phyloP scores from a whole-genome alignment of 2,113 vertebrate genomes.

The Symphodus melops region DNA sequence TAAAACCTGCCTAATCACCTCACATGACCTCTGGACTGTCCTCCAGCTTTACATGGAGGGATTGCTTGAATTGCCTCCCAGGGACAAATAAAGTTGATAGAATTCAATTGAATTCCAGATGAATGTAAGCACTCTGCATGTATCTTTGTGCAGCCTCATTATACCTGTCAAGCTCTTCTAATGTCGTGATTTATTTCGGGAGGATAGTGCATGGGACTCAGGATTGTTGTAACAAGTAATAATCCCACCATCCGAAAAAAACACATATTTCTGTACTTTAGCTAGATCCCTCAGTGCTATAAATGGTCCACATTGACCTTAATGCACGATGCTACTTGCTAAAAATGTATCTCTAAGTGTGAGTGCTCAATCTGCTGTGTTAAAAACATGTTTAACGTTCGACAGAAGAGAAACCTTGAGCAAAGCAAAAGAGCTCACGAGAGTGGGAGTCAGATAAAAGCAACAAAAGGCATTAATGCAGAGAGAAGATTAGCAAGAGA shows the following conservation, averaged over 20 bases:
- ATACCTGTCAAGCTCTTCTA: no score
- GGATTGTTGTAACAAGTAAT: background rate
- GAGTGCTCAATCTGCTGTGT: slow-evolving; percentile 11
- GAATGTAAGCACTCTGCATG: no score
- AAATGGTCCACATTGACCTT: slow-evolving; percentile 40
- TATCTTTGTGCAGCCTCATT: no score
- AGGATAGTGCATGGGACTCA: no score
- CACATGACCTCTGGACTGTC: no score
- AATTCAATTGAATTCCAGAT: no score
- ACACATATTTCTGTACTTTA: slow-evolving; percentile 28
- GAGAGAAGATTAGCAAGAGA: slow-evolving; percentile 63
- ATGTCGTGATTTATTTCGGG: no score
- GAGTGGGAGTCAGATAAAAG: slow-evolving; percentile 63
- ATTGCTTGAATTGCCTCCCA: no score
- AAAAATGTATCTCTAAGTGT: slow-evolving; percentile 14
- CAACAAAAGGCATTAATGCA: slow-evolving; percentile 62
- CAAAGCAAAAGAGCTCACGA: slow-evolving; percentile 25
- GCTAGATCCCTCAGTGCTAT: slow-evolving; percentile 38
- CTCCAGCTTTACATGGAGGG: no score
- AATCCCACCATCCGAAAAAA: slow-evolving; percentile 22
- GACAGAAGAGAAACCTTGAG: slow-evolving; percentile 52
- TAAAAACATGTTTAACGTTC: slow-evolving; percentile 28
- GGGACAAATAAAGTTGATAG: no score
- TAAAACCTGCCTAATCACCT: no score
- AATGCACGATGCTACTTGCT: slow-evolving; percentile 15